Evolutionary conservation across 2,797 vertebrate genomes (phyloP), one percentile per base, ranked within the genome.

Genomic region (Zalophus californianus): DNA sequence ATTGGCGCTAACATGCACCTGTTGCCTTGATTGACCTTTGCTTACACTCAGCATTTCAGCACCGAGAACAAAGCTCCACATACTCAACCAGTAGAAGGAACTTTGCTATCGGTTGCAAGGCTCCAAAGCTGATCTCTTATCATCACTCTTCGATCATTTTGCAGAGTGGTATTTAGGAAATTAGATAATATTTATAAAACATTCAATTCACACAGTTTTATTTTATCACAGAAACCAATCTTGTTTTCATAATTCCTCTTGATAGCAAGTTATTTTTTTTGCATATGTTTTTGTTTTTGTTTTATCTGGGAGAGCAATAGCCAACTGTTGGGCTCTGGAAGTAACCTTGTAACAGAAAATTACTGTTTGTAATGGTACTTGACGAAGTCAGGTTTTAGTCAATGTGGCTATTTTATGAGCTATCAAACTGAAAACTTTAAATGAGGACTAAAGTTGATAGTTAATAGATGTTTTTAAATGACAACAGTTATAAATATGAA

Each of bases 361-460:
- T 90, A 70, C 73, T 82, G 52, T 86, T 94, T 70, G 21, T 58
- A 32, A 25, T 75, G 25, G 10, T 75, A 48, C 48, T 87, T 38
- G 20, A 7, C 86, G 16, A 95, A 92, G 32, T 93, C 80, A 68
- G 29, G 60, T 73, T 96, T 83, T 86, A 77, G 32, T 86, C 25
- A 32, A 21, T 41, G 2, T 78, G 75, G 3, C 84, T 91, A 16
- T 93, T 92, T 95, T 80, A 72, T 87, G 54, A 97, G 44, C 29
- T 58, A 29, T 95, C 90, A 94, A 95, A 66, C 52, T 83, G 73
- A 93, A 89, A 97, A 68, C 18, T 41, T 84, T 84, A 70, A 90
- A 20, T 68, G 60, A 72, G 35, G 15, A 62, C 70, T 75, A 38
- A 83, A 90, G 35, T 68, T 92, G 35, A 62, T 66, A 52, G 86